Evolutionary conservation across 2,888 invertebrate species (phyloP).

Genomic region (Idaea dimidiata): DNA sequence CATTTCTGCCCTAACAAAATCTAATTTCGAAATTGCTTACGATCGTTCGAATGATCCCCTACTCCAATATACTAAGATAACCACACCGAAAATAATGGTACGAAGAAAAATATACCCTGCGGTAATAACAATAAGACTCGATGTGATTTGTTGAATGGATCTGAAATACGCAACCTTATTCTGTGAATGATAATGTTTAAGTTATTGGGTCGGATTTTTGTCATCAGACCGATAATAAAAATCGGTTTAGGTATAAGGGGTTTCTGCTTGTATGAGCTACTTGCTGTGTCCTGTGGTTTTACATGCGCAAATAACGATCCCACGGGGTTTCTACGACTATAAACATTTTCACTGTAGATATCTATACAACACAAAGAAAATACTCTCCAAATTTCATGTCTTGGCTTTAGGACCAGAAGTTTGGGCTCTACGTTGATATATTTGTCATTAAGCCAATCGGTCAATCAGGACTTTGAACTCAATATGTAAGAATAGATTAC

Average conservation of each 20-base stretch:
- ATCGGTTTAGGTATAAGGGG: constrained; percentile 10
- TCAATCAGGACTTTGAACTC: too few species aligned
- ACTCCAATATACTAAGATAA: constrained; percentile 36
- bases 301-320: too few species aligned
- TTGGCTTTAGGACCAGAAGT: too few species aligned
- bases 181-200: constrained; percentile 37
- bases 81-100: constrained; percentile 29
- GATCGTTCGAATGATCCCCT: constrained; percentile 50
- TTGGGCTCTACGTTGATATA: too few species aligned
- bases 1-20: constrained; percentile 41
- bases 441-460: too few species aligned
- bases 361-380: too few species aligned
- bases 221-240: constrained; percentile 19
- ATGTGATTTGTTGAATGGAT: constrained; percentile 29
- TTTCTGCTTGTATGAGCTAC: neutral
- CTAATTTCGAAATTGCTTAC: constrained; percentile 65
- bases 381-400: too few species aligned
- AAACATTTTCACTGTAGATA: too few species aligned
- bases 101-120: constrained; percentile 41
- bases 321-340: too few species aligned
- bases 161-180: constrained; percentile 36
- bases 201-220: constrained; percentile 29
- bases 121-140: constrained; percentile 28
- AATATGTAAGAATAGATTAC: too few species aligned
- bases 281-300: too few species aligned